Evolutionary conservation across 1,140 invertebrate species (phyloP), one percentile per base, ranked within the genome.

Genomic region (Drosophila sucinea): DNA sequence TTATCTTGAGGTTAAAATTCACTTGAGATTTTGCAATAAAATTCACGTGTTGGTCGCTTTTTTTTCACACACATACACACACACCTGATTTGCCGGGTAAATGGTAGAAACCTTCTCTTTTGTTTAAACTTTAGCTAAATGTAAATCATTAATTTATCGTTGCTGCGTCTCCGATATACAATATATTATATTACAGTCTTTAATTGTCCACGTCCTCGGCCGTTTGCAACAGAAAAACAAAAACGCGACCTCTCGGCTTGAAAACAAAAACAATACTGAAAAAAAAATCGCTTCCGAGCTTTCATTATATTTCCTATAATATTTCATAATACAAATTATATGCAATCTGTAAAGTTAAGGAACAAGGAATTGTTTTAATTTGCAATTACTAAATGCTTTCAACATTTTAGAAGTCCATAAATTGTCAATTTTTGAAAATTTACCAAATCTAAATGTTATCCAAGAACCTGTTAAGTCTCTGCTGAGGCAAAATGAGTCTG

Each of bases 1-100:
- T 51, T 62, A 10, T 5, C 35, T 38, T 51, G 7, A 27, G 2
- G 2, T 10, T 5, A 47, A 47, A 47, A 47, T 27, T 51, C 44
- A 51, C 23, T 51, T 51, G 23, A 51, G 44, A 60, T 51, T 51
- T 51, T 27, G 44, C 44, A 51, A 51, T 51, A 51, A 51, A 51
- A 51, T 51, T 51, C 44, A 51, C 44, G 44, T 51, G 44, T 51
- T 51, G 44, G 44, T 51, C 44, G 27, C 44, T 51, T 51, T 51
- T 47, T 47, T 51, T 23, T 38, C 17, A 47, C 44, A 51, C 23
- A 51, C 23, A 51, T 7, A 51, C 23, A 51, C 44, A 51, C 44
- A 51, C 44, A 47, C 44, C 44, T 51, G 44, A 25, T 51, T 51
- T 51, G 44, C 44, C 44, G 44, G 44, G 44, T 51, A 51, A 51